These are phyloP conservation scores for Macroglossus sobrinus DNA, from an alignment of 2,113 vertebrate species.

Conservation along the genomic window DNA sequence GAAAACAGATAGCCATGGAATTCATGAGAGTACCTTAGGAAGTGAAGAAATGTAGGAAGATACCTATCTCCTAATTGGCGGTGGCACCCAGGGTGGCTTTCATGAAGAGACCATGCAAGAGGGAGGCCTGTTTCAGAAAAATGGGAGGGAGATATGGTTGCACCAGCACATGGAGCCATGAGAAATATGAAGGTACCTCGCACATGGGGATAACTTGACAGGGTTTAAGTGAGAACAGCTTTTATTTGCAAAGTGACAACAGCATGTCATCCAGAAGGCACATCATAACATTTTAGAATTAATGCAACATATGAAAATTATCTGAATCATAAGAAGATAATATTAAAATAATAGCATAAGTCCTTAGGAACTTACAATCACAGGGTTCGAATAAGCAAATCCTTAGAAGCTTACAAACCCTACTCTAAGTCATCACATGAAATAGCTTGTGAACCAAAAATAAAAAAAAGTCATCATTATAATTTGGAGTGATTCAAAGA, in stretches of 20 bases:
- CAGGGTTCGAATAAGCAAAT: background rate
- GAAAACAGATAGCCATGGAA: background rate
- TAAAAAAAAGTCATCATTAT: background rate
- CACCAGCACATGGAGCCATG: fast-evolving
- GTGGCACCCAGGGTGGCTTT: background rate
- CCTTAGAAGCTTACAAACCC: background rate
- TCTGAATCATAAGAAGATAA: background rate
- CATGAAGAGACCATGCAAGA: fast-evolving
- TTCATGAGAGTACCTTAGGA: background rate
- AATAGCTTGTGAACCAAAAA: background rate
- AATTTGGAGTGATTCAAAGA: background rate
- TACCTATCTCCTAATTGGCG: background rate
- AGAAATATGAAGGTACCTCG: background rate
- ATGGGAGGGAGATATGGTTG: too few species aligned
- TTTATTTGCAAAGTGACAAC: background rate
- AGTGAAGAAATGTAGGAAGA: background rate
- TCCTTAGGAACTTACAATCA: background rate
- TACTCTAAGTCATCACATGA: background rate
- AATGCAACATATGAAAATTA: background rate
- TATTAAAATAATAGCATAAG: background rate
- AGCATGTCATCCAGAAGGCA: background rate
- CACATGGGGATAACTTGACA: fast-evolving
- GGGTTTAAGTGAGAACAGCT: background rate
- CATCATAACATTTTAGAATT: background rate
- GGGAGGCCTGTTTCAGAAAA: too few species aligned